Evolutionary conservation across 2,797 vertebrate genomes (phyloP), one percentile per base, ranked within the genome.

Genomic region (Anisognathus igniventris): DNA sequence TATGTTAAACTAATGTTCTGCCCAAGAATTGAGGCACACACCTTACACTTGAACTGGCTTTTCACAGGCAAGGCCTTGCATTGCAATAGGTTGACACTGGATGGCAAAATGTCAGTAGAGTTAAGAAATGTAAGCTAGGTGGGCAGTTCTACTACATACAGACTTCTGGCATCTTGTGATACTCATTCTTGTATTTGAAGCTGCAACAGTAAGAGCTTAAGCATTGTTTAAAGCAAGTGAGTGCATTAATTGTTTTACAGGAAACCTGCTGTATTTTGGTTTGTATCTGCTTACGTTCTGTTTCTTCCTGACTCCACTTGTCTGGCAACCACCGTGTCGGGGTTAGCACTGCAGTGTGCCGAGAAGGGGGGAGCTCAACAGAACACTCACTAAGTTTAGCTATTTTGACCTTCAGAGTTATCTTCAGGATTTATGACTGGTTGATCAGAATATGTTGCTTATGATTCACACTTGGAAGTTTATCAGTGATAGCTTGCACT

Each of bases 371-470:
- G 54, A 77, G 39, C 35, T 77, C 73, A 92, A 61, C 31, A 4
- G 21, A 72, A 37, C 44, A 70, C 48, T 58, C 76, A 51, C 62
- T 70, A 88, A 84, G 47, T 92, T 90, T 73, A 86, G 73, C 62
- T 83, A 11, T 84, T 94, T 88, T 90, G 70, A 79, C 64, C 86
- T 92, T 92, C 67, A 79, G 3, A 81, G 56, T 94, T 90, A 73
- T 67, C 83, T 86, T 93, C 56, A 67, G 56, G 48, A 81, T 95
- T 95, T 93, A 54, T n/a, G 64, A 44, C 48, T 84, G 30, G 33
- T 76, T 90, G 71, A 88, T 86, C 57, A 86, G 64, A 86, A 82
- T 35, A 50, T 17, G 21, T 54, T 75, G 47, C 23, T 79, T 94
- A 14, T 68, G 65, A 62, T 81, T 72, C 77, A 73, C 35, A 37